A percentile compares a stretch with the other conserved stretches of the same genome.
phyloP scores from a whole-genome alignment of 2,797 vertebrate genomes.

The Botia almorhae region DNA sequence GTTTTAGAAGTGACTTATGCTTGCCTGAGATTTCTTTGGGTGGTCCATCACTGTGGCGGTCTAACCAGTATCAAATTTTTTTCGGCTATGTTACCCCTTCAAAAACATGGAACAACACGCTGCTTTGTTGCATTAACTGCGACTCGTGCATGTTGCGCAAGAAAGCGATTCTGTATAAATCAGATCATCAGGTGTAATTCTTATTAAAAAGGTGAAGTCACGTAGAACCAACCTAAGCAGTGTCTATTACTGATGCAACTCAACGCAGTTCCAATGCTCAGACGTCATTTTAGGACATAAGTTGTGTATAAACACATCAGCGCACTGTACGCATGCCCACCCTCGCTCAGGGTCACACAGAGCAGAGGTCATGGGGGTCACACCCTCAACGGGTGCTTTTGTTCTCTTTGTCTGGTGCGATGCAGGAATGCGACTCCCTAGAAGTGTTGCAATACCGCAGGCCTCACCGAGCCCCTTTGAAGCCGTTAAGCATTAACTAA shows the following conservation, averaged over 20 bases:
- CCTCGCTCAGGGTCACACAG: background rate
- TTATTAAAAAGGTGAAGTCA: background rate
- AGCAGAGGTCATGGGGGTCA: constrained; percentile 11
- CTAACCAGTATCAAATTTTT: constrained; percentile 23
- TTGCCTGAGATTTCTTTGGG: background rate
- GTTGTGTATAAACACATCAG: background rate
- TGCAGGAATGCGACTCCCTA: constrained; percentile 51
- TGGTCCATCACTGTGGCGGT: constrained; percentile 12
- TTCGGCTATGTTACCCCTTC: background rate
- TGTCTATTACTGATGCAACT: background rate
- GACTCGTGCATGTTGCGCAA: constrained; percentile 18
- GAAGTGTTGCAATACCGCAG: constrained; percentile 58
- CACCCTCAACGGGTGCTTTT: constrained; percentile 43
- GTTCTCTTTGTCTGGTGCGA: constrained; percentile 53
- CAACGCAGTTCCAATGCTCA: background rate
- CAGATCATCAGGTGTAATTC: background rate
- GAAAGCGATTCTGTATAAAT: background rate
- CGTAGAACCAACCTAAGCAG: background rate
- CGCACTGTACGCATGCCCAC: background rate
- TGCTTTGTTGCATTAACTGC: background rate
- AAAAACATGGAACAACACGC: constrained; percentile 7
- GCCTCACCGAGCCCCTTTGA: constrained; percentile 49
- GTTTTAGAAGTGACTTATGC: background rate
- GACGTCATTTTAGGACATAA: background rate
- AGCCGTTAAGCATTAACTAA: constrained; percentile 71